Evolutionary conservation across 2,113 vertebrate genomes (phyloP), one percentile per base, ranked within the genome.

Genomic region (Festucalex cinctus): DNA sequence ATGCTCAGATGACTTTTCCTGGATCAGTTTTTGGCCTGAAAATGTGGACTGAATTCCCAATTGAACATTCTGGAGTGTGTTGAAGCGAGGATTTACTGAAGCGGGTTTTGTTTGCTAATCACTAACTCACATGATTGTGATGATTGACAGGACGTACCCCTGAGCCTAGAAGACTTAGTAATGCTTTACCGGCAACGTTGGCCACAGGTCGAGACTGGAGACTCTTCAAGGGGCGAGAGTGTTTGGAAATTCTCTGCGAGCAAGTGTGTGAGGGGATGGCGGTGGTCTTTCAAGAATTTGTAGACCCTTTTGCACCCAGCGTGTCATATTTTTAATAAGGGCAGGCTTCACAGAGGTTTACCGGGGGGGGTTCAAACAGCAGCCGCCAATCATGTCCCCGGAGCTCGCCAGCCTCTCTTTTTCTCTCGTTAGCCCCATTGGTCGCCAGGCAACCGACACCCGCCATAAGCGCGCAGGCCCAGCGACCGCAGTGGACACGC

Each of bases 241-340:
- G 0, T 6, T 19, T 17, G 44, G 20, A 3, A 5, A 70, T 0
- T 85, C 81, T 68, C 69, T 75, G 24, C 7, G 6, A 81, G 84
- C 61, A 63, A 73, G 16, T 74, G 66, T 70, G 65, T 68, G 76
- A 74, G 69, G 32, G 9, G 48, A 22, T 9, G 20, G 39, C 22
- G 70, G 77, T 65, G 73, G 84, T 70, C 79, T 87, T 86, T 88
- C 73, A 84, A 77, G 72, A 73, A 67, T 78, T 77, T 16, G 20
- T 69, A 51, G 69, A 76, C 79, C 63, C 64, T 74, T 82, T 82
- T 81, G 57, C 78, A 80, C 86, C 63, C 83, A 87, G 90, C 79
- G 70, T 77, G 87, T 43, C 68, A 75, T 63, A 76, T 85, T 87
- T 57, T 88, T 87, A 87, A 91, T 86, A 89, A 90, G 83, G 80